A percentile compares a stretch with the other conserved stretches of the same genome.
Evolutionary conservation across 2,888 invertebrate genomes (phyloP).

Genomic region (Sisyra nigra): DNA sequence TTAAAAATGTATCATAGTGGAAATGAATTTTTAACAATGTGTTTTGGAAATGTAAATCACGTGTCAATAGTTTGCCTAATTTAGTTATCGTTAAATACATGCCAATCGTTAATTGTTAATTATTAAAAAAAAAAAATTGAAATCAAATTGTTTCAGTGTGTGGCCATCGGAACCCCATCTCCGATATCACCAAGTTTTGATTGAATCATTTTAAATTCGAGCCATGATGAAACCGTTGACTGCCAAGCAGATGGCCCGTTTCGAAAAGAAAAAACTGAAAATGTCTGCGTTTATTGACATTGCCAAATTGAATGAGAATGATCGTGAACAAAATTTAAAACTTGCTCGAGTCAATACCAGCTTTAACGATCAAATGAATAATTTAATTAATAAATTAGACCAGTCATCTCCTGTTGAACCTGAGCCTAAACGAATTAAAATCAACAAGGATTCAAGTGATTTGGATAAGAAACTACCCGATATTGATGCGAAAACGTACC

Average conservation of each 20-base stretch:
- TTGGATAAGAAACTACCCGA: too few species aligned
- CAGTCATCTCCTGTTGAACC: constrained; percentile 11
- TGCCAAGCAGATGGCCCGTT: constrained; percentile 34
- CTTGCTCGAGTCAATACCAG: not conserved
- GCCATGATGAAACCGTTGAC: constrained; percentile 27
- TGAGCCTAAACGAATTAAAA: constrained; percentile 14
- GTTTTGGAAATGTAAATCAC: constrained; percentile 1
- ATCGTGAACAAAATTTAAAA: constrained; percentile 25
- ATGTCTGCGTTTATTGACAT: constrained; percentile 41
- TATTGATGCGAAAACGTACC: too few species aligned
- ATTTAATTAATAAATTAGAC: constrained; percentile 9
- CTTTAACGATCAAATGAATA: constrained; percentile 1
- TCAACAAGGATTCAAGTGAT: constrained; percentile 10
- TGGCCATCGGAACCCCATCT: not conserved
- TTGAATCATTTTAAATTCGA: not conserved
- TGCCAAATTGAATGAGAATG: constrained; percentile 41
- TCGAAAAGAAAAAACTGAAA: constrained; percentile 46
- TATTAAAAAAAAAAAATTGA: too few species aligned
- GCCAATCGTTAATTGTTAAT: not conserved
- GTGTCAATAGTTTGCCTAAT: not conserved
- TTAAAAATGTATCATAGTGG: constrained; percentile 3
- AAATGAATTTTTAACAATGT: not conserved
- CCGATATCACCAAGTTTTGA: not conserved
- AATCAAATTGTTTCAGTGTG: too few species aligned
- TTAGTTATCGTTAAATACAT: not conserved